These are phyloP conservation scores for Papilio demoleus DNA, from an alignment of 2,888 invertebrate species.

Conservation along the genomic window DNA sequence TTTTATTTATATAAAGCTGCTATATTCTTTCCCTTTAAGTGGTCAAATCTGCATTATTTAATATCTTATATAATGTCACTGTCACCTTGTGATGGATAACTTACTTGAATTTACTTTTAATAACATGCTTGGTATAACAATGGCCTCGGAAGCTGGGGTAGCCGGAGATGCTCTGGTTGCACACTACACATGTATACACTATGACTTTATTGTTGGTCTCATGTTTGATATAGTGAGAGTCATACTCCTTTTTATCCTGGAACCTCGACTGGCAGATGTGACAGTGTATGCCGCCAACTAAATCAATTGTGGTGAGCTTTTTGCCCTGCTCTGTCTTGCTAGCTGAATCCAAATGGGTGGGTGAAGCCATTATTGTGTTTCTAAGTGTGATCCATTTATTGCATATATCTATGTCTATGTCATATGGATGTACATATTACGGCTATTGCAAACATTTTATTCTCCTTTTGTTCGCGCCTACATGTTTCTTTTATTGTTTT, in stretches of 20 bases:
- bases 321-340: constrained; percentile 43
- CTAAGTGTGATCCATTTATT: constrained; percentile 76
- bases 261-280: constrained; percentile 80
- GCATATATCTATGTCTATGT: constrained; percentile 56
- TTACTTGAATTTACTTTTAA: constrained; percentile 82
- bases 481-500: constrained; percentile 62
- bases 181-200: constrained; percentile 83
- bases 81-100: constrained; percentile 47
- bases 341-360: constrained; percentile 44
- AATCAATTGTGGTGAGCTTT: constrained; percentile 71
- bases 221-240: constrained; percentile 78
- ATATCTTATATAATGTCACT: too few species aligned
- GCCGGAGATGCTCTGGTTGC: constrained; percentile 78
- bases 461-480: constrained; percentile 60
- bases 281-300: constrained; percentile 82
- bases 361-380: constrained; percentile 60
- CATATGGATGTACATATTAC: constrained; percentile 60
- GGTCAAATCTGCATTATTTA: not conserved
- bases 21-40: not conserved
- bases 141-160: constrained; percentile 84
- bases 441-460: constrained; percentile 69
- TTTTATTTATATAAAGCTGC: not conserved
- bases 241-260: constrained; percentile 79
- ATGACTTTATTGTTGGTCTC: constrained; percentile 58
- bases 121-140: constrained; percentile 82